Evolutionary conservation across 2,797 vertebrate genomes (phyloP), one percentile per base, ranked within the genome.

Genomic region (Hyperoplus lanceolatus): DNA sequence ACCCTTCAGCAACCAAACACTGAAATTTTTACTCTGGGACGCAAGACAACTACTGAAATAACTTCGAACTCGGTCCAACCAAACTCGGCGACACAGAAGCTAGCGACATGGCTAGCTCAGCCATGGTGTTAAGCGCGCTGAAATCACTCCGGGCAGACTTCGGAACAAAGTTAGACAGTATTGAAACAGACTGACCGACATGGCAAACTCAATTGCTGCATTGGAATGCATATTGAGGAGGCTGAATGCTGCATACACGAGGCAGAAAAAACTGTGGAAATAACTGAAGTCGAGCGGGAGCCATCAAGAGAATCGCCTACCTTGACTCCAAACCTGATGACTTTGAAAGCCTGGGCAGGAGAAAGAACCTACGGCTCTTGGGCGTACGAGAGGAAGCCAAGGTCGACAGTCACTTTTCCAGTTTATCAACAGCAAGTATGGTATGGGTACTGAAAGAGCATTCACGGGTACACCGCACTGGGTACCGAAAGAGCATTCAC

Each of bases 381-480:
- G 42, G 65, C 10, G 49, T 64, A 9, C 45, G 57, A 6, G 51
- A 77, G n/a, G 58, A 21, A 13, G 63, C 18, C 43, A 58, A 76
- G 57, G 64, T 5, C 48, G n/a, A 14, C 53, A 18, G 4, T 12
- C 59, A 54, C 49, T 83, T 8, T 12, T 83, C 2, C 65, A 74
- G 1, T 70, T 70, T 13, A 53, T 81, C 2, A 41, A 54, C 4
- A 55, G 57, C 18, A 75, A 45, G 57, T n/a, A 29, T 79, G 81
- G 76, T 11, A n/a, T 59, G 53, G 50, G 53, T 10, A 13, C 70
- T 11, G 50, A 77, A 9, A 79, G 16, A 18, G 42, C 18, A 0
- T 80, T 84, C 50, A 73, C 76, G 46, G 9, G 75, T 87, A 1
- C 71, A 81, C 5, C 46, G 45, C 10, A 79, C n/a, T n/a, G n/a